Evolutionary conservation across 1,140 invertebrate genomes (phyloP), one percentile per base, ranked within the genome.

Genomic region (Leptinotarsa undecemlineata): DNA sequence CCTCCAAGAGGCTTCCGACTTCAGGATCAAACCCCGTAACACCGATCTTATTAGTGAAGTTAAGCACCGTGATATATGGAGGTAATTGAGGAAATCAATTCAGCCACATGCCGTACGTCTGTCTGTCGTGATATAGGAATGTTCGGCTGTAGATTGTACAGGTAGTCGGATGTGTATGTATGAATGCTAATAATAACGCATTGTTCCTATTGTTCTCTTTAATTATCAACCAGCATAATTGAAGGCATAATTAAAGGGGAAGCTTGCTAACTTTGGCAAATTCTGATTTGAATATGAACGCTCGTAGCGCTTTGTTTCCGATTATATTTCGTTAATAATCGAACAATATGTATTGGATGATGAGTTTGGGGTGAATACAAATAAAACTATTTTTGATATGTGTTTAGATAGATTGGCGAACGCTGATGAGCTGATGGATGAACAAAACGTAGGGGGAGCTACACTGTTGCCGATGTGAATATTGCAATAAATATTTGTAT

Each of bases 41-140:
- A 15, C 51, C 51, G 51, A 57, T 57, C 63, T 64, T 64, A 64
- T 64, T 64, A 64, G 63, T 20, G 33, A 48, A 21, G 67, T 68
- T 68, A 68, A 68, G 67, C 4, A 48, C 67, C 67, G 33, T 48
- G 67, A 47, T 33, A 68, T 68, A 68, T 48, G 33, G 42, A 19
- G 67, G 67, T 68, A 68, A 68, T 68, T 68, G 67, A 48, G 42
- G 67, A 68, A 68, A 68, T 68, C 42, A 48, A 68, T 68, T 48
- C 33, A 48, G 17, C 67, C 26, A 68, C 42, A 33, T 68, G 26
- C 33, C 47, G 67, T n/a, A 23, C 42, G 67, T 33, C 23, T 68
- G 67, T 68, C 67, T 33, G 23, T 48, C 67, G 42, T 68, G 67
- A 68, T 68, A 47, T 68, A 68, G 67, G 15, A 42, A 68, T 47